Evolutionary conservation across 2,888 invertebrate genomes (phyloP).

Genomic region (Melinaea menophilus): DNA sequence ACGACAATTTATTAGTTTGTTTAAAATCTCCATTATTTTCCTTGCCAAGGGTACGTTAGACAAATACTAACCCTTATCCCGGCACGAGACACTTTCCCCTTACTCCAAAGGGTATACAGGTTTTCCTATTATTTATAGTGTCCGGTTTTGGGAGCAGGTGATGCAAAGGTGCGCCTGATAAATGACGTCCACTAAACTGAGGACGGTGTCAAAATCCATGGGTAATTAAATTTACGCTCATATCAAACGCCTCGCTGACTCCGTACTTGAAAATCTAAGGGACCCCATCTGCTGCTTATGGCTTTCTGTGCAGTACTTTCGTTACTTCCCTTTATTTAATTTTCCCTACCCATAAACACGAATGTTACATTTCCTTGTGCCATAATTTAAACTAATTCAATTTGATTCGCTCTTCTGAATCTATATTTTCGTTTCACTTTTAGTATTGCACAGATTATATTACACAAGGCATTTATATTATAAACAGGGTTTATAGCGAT

Average conservation of each 20-base stretch:
- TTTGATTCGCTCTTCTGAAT: background rate
- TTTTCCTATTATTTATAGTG: conserved; percentile 67
- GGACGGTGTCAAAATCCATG: conserved; percentile 28
- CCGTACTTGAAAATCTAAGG: background rate
- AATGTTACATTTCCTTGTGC: too few species aligned
- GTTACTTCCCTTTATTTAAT: background rate
- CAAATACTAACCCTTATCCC: conserved; percentile 26
- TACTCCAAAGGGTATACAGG: conserved; percentile 54
- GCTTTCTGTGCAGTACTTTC: background rate
- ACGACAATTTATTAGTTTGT: background rate
- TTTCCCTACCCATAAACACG: too few species aligned
- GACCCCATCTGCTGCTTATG: background rate
- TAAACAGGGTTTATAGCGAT: background rate
- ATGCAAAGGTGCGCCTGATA: conserved; percentile 44
- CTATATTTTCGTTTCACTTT: background rate
- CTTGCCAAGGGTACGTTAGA: background rate
- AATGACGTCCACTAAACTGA: conserved; percentile 38
- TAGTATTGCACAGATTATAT: background rate
- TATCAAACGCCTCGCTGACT: conserved; percentile 12
- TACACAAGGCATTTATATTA: background rate
- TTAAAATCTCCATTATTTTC: background rate
- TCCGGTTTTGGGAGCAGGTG: conserved; percentile 72
- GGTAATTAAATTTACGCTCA: conserved; percentile 17
- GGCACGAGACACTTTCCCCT: conserved; percentile 55
- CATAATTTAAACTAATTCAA: too few species aligned